A percentile compares a stretch with the other conserved stretches of the same genome.
These are phyloP conservation scores for Ptilodon capucinus DNA, from an alignment of 2,888 invertebrate species.

Conservation along the genomic window DNA sequence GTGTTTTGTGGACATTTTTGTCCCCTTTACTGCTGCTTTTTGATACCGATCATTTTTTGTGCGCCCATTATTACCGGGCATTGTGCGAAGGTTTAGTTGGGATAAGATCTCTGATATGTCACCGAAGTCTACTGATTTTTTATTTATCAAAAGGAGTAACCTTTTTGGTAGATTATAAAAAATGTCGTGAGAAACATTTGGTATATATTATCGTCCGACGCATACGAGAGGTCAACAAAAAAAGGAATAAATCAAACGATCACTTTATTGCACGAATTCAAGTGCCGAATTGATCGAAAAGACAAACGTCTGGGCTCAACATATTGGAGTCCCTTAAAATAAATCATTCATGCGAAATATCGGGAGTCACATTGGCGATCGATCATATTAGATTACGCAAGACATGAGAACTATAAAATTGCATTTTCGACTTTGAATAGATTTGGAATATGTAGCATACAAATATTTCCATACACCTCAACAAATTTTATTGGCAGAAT, in stretches of 20 bases:
- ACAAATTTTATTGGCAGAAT: conserved; percentile 43
- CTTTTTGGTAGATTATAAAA: conserved; percentile 65
- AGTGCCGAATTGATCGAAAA: conserved; percentile 17
- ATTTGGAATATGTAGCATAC: conserved; percentile 60
- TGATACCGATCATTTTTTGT: conserved; percentile 80
- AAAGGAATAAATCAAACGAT: conserved; percentile 6
- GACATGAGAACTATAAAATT: conserved; percentile 67
- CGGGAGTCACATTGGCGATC: conserved; percentile 54
- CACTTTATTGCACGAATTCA: conserved; percentile 9
- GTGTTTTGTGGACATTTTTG: conserved; percentile 69
- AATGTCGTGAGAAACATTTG: conserved; percentile 51
- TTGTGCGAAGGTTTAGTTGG: conserved; percentile 76
- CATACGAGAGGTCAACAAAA: conserved; percentile 30
- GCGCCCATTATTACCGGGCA: conserved; percentile 70
- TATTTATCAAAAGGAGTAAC: conserved; percentile 67
- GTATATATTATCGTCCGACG: conserved; percentile 16
- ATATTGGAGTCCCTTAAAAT: conserved; percentile 51
- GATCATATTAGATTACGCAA: conserved; percentile 65
- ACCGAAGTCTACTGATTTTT: conserved; percentile 69
- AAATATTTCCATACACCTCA: conserved; percentile 45
- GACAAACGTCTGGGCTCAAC: conserved; percentile 31
- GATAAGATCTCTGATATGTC: conserved; percentile 81
- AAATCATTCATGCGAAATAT: conserved; percentile 58
- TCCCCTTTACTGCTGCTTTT: conserved; percentile 74
- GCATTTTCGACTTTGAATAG: conserved; percentile 61